Evolutionary conservation across 2,113 vertebrate genomes (phyloP), one percentile per base, ranked within the genome.

Genomic region (Nesospiza acunhae): DNA sequence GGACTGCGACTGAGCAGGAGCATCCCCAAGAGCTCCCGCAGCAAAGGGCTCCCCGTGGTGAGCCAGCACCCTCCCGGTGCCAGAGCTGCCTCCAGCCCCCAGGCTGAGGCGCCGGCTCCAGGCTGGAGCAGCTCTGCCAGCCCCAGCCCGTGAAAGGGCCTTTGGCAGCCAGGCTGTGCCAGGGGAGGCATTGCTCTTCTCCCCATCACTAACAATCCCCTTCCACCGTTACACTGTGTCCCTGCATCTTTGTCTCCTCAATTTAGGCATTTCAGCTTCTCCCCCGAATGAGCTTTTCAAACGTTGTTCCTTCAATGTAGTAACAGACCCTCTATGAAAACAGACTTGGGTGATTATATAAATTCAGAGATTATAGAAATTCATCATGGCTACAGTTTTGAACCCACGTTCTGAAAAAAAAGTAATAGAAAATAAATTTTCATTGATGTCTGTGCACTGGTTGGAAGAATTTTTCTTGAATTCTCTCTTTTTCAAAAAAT

Each of bases 11-110:
- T 8, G 44, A 72, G 69, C 46, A 4, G 2, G 27, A 66, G 14
- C 22, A 21, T 49, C 53, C 39, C 62, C 7, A 0, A 15, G 33
- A 3, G 1, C n/a, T 35, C n/a, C 53, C 44, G 0, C 16, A 28
- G 67, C 72, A 62, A 73, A 86, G 44, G 1, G 1, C 41, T 81
- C 4, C 64, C 1, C 2, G 3, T 3, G 2, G 0, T 12, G 62
- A 11, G 90, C 28, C 17, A n/a, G 84, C 18, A 37, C 49, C 15
- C 14, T 12, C 8, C n/a, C 39, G 13, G 3, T 17, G 53, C 15
- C 26, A 15, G n/a, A 35, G 18, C 7, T 35, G 1, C 2, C 28
- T 30, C 9, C 52, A 82, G 60, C 75, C 78, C 53, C 58, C 2
- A 41, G 66, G n/a, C 66, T 15, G 18, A 7, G 19, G 14, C 9